A percentile compares a stretch with the other conserved stretches of the same genome.
phyloP scores from a whole-genome alignment of 2,113 vertebrate genomes.

The Salminus brasiliensis region DNA sequence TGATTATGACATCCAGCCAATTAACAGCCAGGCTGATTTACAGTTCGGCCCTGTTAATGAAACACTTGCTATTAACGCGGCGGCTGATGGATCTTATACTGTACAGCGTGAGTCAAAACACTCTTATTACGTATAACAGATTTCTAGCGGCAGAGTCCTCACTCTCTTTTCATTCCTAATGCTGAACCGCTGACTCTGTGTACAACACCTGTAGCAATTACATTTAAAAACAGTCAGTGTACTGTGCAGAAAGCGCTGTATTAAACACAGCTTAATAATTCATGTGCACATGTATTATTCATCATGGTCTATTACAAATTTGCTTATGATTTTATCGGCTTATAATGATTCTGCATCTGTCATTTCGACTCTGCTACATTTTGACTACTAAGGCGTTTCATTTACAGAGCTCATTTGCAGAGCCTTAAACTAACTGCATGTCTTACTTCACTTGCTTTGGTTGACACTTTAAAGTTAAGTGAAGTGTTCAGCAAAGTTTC shows the following conservation, averaged over 20 bases:
- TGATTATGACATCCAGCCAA: slow-evolving; percentile 57
- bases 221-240: background rate
- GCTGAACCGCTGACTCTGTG: background rate
- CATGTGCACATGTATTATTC: background rate
- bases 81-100: slow-evolving; percentile 44
- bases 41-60: slow-evolving; percentile 51
- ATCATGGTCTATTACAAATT: background rate
- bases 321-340: background rate
- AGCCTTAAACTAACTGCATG: no score
- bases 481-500: no score
- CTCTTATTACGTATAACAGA: slow-evolving; percentile 1
- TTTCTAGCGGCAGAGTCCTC: background rate
- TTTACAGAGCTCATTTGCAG: background rate
- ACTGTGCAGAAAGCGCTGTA: background rate
- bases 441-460: no score
- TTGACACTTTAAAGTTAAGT: no score
- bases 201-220: background rate
- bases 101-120: slow-evolving; percentile 41
- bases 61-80: slow-evolving; percentile 49
- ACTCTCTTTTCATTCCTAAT: background rate
- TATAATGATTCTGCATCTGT: slow-evolving; percentile 6
- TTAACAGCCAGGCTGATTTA: slow-evolving; percentile 59
- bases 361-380: background rate
- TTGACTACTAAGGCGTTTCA: background rate
- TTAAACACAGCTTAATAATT: background rate